A percentile compares a stretch with the other conserved stretches of the same genome.
These are phyloP conservation scores for Periophthalmus modestus DNA, from an alignment of 2,113 vertebrate genomes.

Conservation along the genomic window DNA sequence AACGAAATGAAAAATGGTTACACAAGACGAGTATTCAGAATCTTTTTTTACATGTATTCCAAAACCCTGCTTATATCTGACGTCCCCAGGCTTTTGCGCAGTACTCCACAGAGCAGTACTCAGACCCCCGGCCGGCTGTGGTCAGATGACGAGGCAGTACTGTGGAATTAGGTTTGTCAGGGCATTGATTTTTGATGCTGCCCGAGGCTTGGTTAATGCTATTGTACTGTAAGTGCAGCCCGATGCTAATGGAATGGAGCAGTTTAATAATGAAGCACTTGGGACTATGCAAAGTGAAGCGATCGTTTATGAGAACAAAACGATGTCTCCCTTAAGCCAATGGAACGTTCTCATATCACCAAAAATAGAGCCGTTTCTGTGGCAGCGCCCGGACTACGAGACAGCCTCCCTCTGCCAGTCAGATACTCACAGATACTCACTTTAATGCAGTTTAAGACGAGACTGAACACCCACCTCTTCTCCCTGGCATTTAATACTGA, in stretches of 20 bases:
- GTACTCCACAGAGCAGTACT: slow-evolving; percentile 60
- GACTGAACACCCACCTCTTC: no score
- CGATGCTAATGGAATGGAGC: slow-evolving; percentile 12
- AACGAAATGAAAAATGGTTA: no score
- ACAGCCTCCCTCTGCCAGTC: no score
- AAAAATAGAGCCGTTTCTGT: no score
- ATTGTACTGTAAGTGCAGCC: slow-evolving; percentile 3
- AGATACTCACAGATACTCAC: no score
- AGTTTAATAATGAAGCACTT: background rate
- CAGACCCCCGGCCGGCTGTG: slow-evolving; percentile 29
- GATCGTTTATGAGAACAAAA: background rate
- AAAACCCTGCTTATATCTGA: no score
- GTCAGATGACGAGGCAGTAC: slow-evolving; percentile 29
- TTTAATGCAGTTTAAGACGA: no score
- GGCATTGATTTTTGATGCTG: slow-evolving; percentile 24
- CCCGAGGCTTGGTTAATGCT: slow-evolving; percentile 17
- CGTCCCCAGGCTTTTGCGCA: slow-evolving; percentile 36
- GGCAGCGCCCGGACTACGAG: no score
- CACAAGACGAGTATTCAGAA: no score
- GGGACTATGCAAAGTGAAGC: background rate
- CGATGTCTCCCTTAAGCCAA: background rate
- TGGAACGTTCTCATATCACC: background rate
- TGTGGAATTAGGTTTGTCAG: slow-evolving; percentile 7
- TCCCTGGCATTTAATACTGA: no score
- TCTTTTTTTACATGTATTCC: no score